phyloP scores from a whole-genome alignment of 2,797 vertebrate species.

The Mormyrus proboscirostris region DNA sequence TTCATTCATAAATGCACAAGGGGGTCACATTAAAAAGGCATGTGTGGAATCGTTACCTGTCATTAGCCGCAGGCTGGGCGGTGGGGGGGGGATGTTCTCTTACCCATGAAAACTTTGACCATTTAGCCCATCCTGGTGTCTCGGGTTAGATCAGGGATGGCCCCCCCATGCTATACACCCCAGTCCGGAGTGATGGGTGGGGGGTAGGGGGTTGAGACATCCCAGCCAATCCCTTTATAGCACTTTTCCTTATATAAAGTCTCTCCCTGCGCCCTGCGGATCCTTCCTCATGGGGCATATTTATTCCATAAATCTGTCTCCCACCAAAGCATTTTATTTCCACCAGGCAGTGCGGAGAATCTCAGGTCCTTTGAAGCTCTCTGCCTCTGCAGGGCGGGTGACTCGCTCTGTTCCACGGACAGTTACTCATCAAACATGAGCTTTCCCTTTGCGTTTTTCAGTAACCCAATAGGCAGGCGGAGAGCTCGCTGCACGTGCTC shows the following conservation, averaged over 20 bases:
- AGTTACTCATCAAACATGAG: background rate
- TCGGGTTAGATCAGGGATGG: background rate
- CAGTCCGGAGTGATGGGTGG: background rate
- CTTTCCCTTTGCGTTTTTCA: background rate
- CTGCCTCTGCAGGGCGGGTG: background rate
- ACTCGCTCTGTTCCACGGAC: background rate
- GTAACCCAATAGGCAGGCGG: background rate
- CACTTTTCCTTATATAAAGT: background rate
- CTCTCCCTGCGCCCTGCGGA: background rate
- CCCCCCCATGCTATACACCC: background rate
- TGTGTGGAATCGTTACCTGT: background rate
- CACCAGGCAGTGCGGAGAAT: background rate
- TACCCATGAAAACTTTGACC: background rate
- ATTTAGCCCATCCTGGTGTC: background rate
- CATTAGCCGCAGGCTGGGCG: background rate
- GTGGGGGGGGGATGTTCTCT: background rate
- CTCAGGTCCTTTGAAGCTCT: background rate
- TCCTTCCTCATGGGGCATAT: background rate
- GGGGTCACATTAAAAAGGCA: background rate
- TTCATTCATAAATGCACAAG: background rate
- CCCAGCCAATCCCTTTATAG: background rate
- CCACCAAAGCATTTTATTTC: background rate
- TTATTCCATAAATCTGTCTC: background rate
- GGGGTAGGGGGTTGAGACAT: background rate
- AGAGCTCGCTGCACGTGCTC: background rate